These are phyloP conservation scores for Synanthedon andrenaeformis DNA, from an alignment of 2,888 invertebrate species.

Conservation along the genomic window DNA sequence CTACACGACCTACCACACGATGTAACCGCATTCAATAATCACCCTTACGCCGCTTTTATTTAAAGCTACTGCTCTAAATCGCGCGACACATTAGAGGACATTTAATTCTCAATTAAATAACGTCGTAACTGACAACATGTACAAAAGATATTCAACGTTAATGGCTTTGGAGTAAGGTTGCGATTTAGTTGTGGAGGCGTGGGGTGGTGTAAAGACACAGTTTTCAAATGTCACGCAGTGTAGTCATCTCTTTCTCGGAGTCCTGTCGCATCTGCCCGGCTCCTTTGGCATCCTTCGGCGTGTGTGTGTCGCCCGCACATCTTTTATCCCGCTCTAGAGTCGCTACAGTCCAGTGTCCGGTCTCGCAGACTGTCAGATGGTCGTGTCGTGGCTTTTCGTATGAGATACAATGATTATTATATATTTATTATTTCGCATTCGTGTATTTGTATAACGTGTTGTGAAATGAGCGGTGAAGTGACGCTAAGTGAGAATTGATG, in stretches of 20 bases:
- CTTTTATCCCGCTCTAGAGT: constrained; percentile 62
- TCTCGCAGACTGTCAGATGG: constrained; percentile 55
- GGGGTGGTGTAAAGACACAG: constrained; percentile 64
- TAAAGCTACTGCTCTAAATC: constrained; percentile 52
- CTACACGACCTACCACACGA: constrained; percentile 45
- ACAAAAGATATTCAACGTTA: constrained; percentile 22
- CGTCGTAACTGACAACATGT: constrained; percentile 18
- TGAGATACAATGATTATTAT: constrained; percentile 29
- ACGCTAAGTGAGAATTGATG: constrained; percentile 47
- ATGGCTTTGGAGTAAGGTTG: accelerated
- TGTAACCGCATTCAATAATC: constrained; percentile 31
- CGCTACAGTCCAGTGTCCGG: constrained; percentile 65
- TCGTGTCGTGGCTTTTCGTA: constrained; percentile 39
- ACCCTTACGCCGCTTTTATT: constrained; percentile 34
- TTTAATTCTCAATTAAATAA: constrained; percentile 24
- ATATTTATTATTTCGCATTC: constrained; percentile 34
- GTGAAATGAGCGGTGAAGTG: constrained; percentile 67
- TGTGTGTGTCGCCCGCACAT: constrained; percentile 60
- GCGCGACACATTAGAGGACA: constrained; percentile 69
- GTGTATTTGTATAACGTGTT: constrained; percentile 38
- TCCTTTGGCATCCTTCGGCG: constrained; percentile 67
- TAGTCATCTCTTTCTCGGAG: constrained; percentile 69
- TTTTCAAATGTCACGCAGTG: constrained; percentile 69
- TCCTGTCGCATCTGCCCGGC: constrained; percentile 67
- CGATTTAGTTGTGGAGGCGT: constrained; percentile 14